phyloP scores from a whole-genome alignment of 2,113 vertebrate species.

The Dicaeum eximium region DNA sequence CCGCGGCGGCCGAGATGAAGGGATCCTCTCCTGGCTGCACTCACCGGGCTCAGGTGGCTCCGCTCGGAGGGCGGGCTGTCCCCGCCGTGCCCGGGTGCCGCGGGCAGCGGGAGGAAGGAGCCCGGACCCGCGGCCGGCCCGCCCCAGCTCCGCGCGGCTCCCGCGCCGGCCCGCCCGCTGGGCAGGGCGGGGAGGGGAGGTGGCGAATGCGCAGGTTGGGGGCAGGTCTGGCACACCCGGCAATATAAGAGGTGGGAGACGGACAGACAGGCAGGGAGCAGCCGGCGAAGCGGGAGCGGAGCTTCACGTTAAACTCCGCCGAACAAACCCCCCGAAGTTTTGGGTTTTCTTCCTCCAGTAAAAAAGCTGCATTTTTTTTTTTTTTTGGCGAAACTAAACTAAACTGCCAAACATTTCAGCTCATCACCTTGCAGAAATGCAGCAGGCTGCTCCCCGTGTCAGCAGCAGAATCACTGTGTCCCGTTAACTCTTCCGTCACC shows the following conservation, averaged over 20 bases:
- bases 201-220: conserved; percentile 60
- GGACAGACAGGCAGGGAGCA: neutral
- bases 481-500: conserved; percentile 21
- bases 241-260: neutral
- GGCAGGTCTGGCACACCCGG: conserved; percentile 62
- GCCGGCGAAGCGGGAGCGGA: neutral
- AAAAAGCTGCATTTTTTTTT: neutral
- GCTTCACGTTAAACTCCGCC: neutral
- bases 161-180: conserved; percentile 53
- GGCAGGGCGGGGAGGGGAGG: conserved; percentile 55
- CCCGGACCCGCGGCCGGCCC: neutral
- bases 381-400: neutral
- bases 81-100: neutral
- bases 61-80: neutral
- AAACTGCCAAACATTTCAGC: neutral
- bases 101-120: neutral
- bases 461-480: neutral
- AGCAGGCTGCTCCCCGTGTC: neutral
- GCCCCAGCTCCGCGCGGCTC: conserved; percentile 50
- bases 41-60: neutral
- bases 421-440: conserved; percentile 1
- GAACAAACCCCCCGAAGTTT: neutral
- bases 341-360: rapidly evolving
- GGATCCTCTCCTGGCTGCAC: neutral
- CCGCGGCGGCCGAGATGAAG: neutral